These are phyloP conservation scores for Haemorhous mexicanus DNA, from an alignment of 2,113 vertebrate genomes.

Conservation along the genomic window DNA sequence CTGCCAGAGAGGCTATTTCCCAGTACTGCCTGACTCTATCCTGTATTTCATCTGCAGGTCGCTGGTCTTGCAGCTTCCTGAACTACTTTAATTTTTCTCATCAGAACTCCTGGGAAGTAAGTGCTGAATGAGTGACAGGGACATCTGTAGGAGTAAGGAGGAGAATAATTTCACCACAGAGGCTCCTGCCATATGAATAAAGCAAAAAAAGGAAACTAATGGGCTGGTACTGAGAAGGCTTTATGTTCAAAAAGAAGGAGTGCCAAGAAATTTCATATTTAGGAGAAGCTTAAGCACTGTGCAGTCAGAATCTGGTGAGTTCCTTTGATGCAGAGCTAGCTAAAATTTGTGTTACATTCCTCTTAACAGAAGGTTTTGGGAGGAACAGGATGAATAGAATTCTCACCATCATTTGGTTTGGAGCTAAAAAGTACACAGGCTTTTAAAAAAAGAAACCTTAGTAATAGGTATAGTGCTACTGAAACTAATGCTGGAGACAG, in stretches of 20 bases:
- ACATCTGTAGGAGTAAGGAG: constrained; percentile 9
- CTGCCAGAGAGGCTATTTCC: background rate
- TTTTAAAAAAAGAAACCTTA: background rate
- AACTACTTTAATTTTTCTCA: background rate
- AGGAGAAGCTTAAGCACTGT: background rate
- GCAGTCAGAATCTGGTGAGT: background rate
- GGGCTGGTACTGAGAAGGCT: background rate
- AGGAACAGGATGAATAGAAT: background rate
- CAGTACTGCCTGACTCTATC: background rate
- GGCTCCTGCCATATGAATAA: background rate
- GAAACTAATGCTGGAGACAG: background rate
- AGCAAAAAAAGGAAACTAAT: constrained; percentile 21
- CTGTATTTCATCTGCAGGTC: background rate
- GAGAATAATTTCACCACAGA: background rate
- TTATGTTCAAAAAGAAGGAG: background rate
- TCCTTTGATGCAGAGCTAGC: background rate
- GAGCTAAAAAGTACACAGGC: background rate
- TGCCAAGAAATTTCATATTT: constrained; percentile 34
- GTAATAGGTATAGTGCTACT: background rate
- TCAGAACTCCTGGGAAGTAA: background rate
- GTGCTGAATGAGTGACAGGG: constrained; percentile 4
- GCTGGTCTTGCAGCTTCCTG: background rate
- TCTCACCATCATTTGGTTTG: background rate
- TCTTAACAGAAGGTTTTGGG: background rate
- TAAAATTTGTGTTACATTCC: background rate